Conservation (phyloP, 2,888 invertebrate species). For the Strigamia crassipes region DNA sequence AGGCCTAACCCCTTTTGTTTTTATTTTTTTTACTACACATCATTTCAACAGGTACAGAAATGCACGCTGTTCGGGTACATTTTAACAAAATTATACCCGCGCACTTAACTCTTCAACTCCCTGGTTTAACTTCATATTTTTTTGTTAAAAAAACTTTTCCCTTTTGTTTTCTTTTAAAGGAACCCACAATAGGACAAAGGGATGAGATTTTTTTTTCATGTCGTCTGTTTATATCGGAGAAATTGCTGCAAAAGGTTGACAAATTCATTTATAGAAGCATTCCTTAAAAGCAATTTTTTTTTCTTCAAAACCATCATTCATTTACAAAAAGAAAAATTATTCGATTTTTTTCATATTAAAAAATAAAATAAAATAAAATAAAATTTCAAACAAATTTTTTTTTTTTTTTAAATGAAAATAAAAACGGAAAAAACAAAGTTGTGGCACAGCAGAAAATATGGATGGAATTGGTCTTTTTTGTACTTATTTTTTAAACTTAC, state of each 20-base stretch:
- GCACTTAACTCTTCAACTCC: conserved; percentile 22
- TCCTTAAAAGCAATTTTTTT: neutral
- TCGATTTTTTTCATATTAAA: neutral
- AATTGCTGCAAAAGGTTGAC: conserved; percentile 21
- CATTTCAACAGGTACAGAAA: conserved; percentile 20
- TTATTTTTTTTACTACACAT: neutral
- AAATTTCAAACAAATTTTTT: no score
- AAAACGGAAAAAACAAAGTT: neutral
- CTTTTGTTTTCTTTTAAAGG: neutral
- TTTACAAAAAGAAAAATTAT: neutral
- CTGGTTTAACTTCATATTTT: neutral
- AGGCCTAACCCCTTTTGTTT: conserved; percentile 1
- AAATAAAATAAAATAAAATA: no score
- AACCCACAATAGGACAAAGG: conserved; percentile 30
- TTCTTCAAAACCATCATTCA: conserved; percentile 20
- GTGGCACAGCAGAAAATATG: conserved; percentile 30
- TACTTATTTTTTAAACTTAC: neutral
- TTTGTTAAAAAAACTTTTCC: neutral
- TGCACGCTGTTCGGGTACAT: conserved; percentile 26
- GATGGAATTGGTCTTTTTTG: conserved; percentile 29
- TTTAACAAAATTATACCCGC: conserved; percentile 1
- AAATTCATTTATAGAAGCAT: conserved; percentile 7
- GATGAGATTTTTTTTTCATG: conserved; percentile 1
- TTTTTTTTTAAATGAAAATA: neutral
- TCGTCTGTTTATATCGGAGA: conserved; percentile 3